phyloP scores from a whole-genome alignment of 1,140 invertebrate species.

The Drosophila sechellia region DNA sequence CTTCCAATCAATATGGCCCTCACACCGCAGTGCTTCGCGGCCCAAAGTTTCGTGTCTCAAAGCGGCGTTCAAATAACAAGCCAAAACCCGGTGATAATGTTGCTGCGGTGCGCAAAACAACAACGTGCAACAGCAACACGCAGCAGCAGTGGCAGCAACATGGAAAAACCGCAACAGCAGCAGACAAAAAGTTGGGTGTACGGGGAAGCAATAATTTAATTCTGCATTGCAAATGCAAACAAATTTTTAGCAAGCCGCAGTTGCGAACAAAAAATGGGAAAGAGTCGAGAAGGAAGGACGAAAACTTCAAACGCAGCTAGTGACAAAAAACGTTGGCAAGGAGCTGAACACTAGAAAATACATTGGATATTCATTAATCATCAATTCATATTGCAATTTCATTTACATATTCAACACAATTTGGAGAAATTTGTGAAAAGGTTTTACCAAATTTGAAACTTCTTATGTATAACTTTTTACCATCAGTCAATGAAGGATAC shows the following conservation, averaged over 20 bases:
- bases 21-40: slow-evolving; percentile 45
- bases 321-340: slow-evolving; percentile 55
- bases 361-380: not conserved
- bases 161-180: slow-evolving; percentile 41
- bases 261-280: slow-evolving; percentile 9
- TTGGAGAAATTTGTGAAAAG: not conserved
- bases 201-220: slow-evolving; percentile 81
- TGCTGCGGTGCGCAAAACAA: slow-evolving; percentile 72
- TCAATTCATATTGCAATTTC: not conserved
- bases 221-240: slow-evolving; percentile 82
- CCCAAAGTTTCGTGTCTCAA: slow-evolving; percentile 43
- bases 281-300: slow-evolving; percentile 19
- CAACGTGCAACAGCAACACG: slow-evolving; percentile 44
- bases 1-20: slow-evolving; percentile 66
- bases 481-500: no score
- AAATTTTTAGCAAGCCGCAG: slow-evolving; percentile 78
- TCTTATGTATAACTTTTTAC: not conserved
- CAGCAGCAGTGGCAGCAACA: slow-evolving; percentile 25
- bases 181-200: slow-evolving; percentile 39
- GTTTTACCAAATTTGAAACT: not conserved
- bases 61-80: slow-evolving; percentile 59
- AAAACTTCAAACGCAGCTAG: slow-evolving; percentile 73
- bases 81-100: slow-evolving; percentile 73
- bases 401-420: not conserved
- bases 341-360: slow-evolving; percentile 17